Conservation (phyloP, 2,797 vertebrate genomes). For the Sarcoramphus papa region DNA sequence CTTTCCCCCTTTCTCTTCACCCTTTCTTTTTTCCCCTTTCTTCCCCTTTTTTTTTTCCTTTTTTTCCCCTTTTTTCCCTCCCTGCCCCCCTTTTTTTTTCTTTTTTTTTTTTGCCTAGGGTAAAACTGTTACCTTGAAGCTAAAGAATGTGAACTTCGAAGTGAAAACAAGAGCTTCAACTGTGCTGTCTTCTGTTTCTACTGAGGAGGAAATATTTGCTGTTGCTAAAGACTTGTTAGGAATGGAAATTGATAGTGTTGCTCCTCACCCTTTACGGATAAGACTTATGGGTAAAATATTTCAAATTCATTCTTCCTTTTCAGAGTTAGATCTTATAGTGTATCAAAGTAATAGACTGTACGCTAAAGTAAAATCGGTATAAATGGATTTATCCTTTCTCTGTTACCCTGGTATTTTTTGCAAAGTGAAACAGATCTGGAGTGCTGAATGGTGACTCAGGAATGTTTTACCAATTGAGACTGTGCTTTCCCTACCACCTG, state of each 20-base stretch:
- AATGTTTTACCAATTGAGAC: background rate
- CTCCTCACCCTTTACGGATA: slow-evolving; percentile 86
- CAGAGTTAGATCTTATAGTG: background rate
- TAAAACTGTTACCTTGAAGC: slow-evolving; percentile 92
- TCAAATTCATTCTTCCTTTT: slow-evolving; percentile 9
- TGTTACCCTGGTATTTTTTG: background rate
- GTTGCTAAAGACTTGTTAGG: slow-evolving; percentile 89
- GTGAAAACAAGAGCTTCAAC: slow-evolving; percentile 90
- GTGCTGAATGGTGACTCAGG: background rate
- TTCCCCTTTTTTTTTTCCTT: background rate
- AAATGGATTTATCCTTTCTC: background rate
- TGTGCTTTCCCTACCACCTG: background rate
- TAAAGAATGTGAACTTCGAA: slow-evolving; percentile 95
- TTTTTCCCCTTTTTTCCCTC: too few relatives aligned
- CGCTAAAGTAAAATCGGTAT: background rate
- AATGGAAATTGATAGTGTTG: slow-evolving; percentile 85
- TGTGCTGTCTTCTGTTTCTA: slow-evolving; percentile 79
- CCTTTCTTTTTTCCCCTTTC: too few relatives aligned
- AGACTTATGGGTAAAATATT: slow-evolving; percentile 92
- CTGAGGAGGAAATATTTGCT: slow-evolving; percentile 89
- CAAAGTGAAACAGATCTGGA: background rate
- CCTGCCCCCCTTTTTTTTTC: background rate
- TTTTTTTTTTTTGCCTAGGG: slow-evolving; percentile 73
- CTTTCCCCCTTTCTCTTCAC: too few relatives aligned
- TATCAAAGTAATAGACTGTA: background rate